These are phyloP conservation scores for Lepus townsendii DNA, from an alignment of 2,797 vertebrate genomes.

Conservation along the genomic window DNA sequence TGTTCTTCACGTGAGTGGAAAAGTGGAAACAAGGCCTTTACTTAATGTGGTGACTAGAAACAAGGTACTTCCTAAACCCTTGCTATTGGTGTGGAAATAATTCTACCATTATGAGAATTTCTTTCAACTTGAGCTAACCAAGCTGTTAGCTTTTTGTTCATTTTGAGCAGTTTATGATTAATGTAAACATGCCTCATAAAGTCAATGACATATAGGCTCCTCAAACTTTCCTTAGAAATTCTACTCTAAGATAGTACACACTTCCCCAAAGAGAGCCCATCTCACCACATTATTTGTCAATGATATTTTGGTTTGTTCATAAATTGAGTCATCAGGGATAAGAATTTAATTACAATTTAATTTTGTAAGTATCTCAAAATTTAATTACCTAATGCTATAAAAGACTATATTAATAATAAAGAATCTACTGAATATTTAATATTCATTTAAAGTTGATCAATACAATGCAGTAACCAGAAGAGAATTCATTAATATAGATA, in stretches of 20 bases:
- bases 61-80: not conserved
- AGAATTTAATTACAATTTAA: slow-evolving; percentile 13
- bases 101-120: not conserved
- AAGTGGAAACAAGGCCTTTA: not conserved
- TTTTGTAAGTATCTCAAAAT: not conserved
- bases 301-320: not conserved
- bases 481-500: slow-evolving; percentile 8
- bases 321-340: not conserved
- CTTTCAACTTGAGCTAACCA: not conserved
- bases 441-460: slow-evolving; percentile 22
- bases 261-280: not conserved
- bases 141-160: not conserved
- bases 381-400: slow-evolving; percentile 6
- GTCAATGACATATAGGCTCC: too few species aligned
- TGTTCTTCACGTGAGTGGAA: not conserved
- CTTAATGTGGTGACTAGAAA: not conserved
- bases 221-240: slow-evolving; percentile 7
- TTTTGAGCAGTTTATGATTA: not conserved
- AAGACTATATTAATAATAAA: slow-evolving; percentile 9
- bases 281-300: not conserved
- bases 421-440: slow-evolving; percentile 34
- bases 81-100: not conserved
- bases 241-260: not conserved
- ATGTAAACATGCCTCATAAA: not conserved
- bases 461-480: not conserved